Percentiles rank a stretch among this genome's conserved stretches.
These are phyloP conservation scores for Limnephilus lunatus DNA, from an alignment of 2,888 invertebrate genomes.

Conservation along the genomic window DNA sequence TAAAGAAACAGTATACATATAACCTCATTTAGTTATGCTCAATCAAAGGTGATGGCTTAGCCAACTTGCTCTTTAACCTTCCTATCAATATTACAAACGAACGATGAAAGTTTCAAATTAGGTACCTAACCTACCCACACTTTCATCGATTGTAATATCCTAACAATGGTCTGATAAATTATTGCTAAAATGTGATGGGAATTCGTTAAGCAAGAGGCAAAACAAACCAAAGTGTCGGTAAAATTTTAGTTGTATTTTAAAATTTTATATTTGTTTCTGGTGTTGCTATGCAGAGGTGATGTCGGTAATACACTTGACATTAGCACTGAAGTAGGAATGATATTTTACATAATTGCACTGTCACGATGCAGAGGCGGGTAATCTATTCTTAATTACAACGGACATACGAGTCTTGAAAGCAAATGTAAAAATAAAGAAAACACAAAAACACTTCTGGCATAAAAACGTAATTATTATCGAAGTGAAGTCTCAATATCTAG, in stretches of 20 bases:
- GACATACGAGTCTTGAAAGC: background rate
- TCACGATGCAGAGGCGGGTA: background rate
- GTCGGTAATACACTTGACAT: background rate
- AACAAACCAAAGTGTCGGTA: background rate
- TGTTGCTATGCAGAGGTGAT: background rate
- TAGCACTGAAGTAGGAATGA: background rate
- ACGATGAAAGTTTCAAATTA: background rate
- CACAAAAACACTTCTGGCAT: too few relatives aligned
- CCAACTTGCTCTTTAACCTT: background rate
- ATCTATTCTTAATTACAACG: background rate
- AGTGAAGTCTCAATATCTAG: too few relatives aligned
- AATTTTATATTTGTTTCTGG: background rate
- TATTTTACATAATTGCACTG: background rate
- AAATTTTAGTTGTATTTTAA: background rate
- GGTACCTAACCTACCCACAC: background rate
- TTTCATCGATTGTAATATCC: background rate
- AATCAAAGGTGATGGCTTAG: background rate
- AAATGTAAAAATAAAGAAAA: too few relatives aligned
- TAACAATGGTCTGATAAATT: background rate
- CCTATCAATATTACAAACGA: background rate
- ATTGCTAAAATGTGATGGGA: background rate
- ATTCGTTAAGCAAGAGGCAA: background rate
- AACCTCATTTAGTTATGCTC: background rate
- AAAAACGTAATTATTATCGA: too few relatives aligned
- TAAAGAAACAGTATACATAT: background rate